A percentile compares a stretch with the other conserved stretches of the same genome.
These are phyloP conservation scores for Helicoverpa assulta DNA, from an alignment of 2,888 invertebrate species.

Conservation along the genomic window DNA sequence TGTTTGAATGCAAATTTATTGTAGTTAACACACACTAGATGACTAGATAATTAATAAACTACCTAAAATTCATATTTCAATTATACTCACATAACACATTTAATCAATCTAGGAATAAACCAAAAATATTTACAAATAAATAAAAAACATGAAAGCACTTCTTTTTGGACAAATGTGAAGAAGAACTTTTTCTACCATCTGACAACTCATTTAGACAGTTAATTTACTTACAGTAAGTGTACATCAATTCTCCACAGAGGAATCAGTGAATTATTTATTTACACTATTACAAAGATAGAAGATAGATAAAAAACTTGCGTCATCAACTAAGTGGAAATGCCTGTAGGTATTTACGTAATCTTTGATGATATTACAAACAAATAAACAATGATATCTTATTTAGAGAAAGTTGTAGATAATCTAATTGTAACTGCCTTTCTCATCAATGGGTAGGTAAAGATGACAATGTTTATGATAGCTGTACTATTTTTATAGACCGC, in stretches of 20 bases:
- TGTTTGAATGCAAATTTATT: not conserved
- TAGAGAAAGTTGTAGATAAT: constrained; percentile 23
- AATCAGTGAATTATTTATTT: constrained; percentile 27
- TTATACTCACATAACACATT: no score
- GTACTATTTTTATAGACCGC: constrained; percentile 2
- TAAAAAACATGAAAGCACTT: no score
- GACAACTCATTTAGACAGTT: no score
- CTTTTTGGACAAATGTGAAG: no score
- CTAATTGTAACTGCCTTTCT: not conserved
- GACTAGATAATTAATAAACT: no score
- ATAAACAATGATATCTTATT: constrained; percentile 4
- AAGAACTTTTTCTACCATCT: no score
- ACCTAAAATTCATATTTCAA: no score
- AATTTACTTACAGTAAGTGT: no score
- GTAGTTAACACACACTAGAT: no score
- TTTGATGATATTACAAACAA: constrained; percentile 28
- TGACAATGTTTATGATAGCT: constrained; percentile 10
- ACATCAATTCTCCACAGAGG: constrained; percentile 41
- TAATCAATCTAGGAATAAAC: no score
- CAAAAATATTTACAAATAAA: no score
- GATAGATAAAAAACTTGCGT: constrained; percentile 13
- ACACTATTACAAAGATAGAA: constrained; percentile 23
- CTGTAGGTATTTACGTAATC: constrained; percentile 36
- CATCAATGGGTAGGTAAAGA: constrained; percentile 4
- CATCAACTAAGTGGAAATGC: constrained; percentile 30